These are phyloP conservation scores for Heliangelus exortis DNA, from an alignment of 2,797 vertebrate genomes.

Conservation along the genomic window DNA sequence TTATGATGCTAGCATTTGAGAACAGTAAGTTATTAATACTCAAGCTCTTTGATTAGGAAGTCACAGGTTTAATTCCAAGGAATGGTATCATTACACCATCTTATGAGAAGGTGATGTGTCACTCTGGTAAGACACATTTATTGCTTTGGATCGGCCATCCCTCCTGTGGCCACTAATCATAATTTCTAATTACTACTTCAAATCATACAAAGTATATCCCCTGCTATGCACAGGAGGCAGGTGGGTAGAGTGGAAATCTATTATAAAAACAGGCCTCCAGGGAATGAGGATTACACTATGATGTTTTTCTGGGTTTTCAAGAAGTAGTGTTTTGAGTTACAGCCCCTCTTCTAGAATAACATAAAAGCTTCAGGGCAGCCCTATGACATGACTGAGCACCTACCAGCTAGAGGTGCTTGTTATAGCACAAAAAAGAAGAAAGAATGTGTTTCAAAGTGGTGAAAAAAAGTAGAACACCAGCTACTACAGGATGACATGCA, in stretches of 20 bases:
- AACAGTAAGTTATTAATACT: not conserved
- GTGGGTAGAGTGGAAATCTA: slow-evolving; percentile 52
- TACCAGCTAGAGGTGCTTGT: not conserved
- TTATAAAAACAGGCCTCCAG: slow-evolving; percentile 35
- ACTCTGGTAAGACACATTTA: not conserved
- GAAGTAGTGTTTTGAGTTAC: not conserved
- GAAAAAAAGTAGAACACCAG: not conserved
- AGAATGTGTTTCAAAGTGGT: not conserved
- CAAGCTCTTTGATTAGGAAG: not conserved
- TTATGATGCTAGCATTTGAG: not conserved
- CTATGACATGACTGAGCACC: not conserved
- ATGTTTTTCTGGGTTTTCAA: not conserved
- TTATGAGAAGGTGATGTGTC: not conserved
- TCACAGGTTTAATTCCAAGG: not conserved
- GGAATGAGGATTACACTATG: not conserved
- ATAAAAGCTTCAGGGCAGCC: not conserved
- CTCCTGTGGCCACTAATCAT: slow-evolving; percentile 46
- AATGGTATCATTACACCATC: not conserved
- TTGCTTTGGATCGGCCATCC: slow-evolving; percentile 5
- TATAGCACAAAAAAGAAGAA: not conserved
- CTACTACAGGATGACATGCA: not conserved
- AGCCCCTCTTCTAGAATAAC: not conserved
- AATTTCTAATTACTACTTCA: slow-evolving; percentile 56
- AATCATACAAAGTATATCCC: slow-evolving; percentile 27
- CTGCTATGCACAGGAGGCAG: slow-evolving; percentile 56